Evolutionary conservation across 2,888 invertebrate genomes (phyloP), one percentile per base, ranked within the genome.

Genomic region (Toxonevra muliebris): DNA sequence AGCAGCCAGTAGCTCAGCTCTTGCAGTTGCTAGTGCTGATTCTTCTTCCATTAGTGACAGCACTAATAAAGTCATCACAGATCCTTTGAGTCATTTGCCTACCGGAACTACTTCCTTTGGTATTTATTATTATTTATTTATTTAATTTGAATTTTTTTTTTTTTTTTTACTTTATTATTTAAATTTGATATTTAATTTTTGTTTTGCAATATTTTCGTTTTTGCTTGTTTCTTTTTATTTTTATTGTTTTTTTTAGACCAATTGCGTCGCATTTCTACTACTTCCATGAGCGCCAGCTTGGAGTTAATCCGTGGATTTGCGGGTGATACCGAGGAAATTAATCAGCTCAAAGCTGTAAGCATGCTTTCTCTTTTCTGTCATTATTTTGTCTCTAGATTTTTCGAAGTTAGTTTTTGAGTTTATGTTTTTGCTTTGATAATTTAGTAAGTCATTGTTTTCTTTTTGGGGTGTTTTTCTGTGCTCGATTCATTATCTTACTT

Each of bases 291-390:
- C 71, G 74, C 75, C 66, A 69, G 74, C 73, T 76, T 70, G 73
- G 78, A 71, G 58, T 70, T 69, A 57, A 66, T 71, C 61, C 61
- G 72, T 72, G 65, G 66, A 58, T 71, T 71, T 71, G 69, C 76
- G 61, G 78, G 76, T 72, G 84, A 83, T 73, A 78, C 79, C 71
- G 82, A 85, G 77, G 85, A 86, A 77, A 78, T 84, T 74, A 82
- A 81, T 84, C 83, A 83, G 79, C 80, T 86, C 71, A 84, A 82
- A 84, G 80, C 83, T 80, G 86, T 86, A 86, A 86, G 86, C 83
- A 81, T 80, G 75, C 65, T 61, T 71, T 75, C 76, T 73, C 69
- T 69, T 69, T 74, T 66, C 59, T 66, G 69, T 68, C 48, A 71
- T 73, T 72, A 68, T 50, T 68, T 66, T 71, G 58, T 73, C 71